These are phyloP conservation scores for Lytechinus pictus DNA, from an alignment of 35 echinoderm and acorn worm species.

Conservation along the genomic window DNA sequence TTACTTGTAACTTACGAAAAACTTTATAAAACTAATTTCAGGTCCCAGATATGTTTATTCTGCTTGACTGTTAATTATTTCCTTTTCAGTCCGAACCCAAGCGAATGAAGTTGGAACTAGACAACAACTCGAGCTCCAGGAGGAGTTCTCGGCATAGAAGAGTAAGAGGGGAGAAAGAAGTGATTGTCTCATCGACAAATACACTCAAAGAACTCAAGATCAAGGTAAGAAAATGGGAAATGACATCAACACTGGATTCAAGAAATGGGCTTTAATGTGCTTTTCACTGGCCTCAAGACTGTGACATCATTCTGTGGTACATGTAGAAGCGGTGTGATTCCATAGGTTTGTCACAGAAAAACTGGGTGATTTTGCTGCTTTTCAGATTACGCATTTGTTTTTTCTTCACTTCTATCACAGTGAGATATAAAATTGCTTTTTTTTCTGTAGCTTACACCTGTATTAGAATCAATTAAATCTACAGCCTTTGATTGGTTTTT, in stretches of 20 bases:
- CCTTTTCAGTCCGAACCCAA: background rate
- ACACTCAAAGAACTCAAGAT: slow-evolving; percentile 98
- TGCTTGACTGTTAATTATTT: background rate
- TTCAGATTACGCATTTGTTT: no score
- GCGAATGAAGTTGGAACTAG: slow-evolving; percentile 30
- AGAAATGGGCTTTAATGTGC: no score
- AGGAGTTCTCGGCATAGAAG: slow-evolving; percentile 91
- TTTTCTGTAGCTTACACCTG: background rate
- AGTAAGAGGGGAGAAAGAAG: slow-evolving; percentile 92
- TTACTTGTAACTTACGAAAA: no score
- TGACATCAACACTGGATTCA: no score
- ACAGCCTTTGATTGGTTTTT: background rate
- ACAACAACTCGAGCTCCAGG: slow-evolving; percentile 15
- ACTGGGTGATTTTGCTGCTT: no score
- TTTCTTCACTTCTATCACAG: no score
- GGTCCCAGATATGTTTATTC: background rate
- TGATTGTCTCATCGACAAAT: slow-evolving; percentile 90
- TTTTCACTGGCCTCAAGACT: no score
- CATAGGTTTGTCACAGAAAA: no score
- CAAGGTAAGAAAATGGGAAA: slow-evolving; percentile 63
- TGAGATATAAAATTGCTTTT: background rate
- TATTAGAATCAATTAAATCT: background rate
- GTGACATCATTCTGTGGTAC: no score
- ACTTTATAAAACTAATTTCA: no score
- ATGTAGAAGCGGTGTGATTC: no score